These are phyloP conservation scores for Andrena camellia DNA, from an alignment of 2,888 invertebrate genomes.

Conservation along the genomic window DNA sequence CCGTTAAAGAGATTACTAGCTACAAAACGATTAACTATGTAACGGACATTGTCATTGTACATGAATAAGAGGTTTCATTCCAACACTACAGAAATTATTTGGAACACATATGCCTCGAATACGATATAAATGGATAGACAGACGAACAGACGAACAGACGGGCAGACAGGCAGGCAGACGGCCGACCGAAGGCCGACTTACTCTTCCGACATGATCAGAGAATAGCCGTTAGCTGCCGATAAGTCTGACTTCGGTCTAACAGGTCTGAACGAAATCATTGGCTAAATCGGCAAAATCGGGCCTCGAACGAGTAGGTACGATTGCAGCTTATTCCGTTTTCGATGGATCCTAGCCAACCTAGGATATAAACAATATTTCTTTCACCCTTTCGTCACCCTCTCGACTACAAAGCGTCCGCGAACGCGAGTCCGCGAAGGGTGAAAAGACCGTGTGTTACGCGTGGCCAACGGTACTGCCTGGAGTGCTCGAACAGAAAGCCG, in stretches of 20 bases:
- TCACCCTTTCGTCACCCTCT: slow-evolving; percentile 17
- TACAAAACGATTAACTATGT: slow-evolving; percentile 76
- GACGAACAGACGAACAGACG: slow-evolving; percentile 35
- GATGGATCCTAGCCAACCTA: slow-evolving; percentile 42
- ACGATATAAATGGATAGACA: slow-evolving; percentile 50
- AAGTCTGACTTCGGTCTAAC: slow-evolving; percentile 75
- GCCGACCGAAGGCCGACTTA: slow-evolving; percentile 76
- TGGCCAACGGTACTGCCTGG: slow-evolving; percentile 14
- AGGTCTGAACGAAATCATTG: slow-evolving; percentile 54
- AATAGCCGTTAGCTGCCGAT: slow-evolving; percentile 48
- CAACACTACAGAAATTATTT: slow-evolving; percentile 63
- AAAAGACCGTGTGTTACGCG: background rate
- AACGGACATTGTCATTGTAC: slow-evolving; percentile 73
- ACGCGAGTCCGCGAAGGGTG: slow-evolving; percentile 3
- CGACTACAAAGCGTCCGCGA: slow-evolving; percentile 25
- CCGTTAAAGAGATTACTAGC: slow-evolving; percentile 71
- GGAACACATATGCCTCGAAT: slow-evolving; percentile 58
- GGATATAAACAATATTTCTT: slow-evolving; percentile 18
- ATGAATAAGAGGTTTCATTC: slow-evolving; percentile 64
- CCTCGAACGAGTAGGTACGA: slow-evolving; percentile 43
- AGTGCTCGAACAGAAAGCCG: slow-evolving; percentile 7
- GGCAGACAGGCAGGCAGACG: slow-evolving; percentile 37
- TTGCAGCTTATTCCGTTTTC: slow-evolving; percentile 22
- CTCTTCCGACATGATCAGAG: slow-evolving; percentile 44
- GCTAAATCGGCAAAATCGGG: slow-evolving; percentile 62